phyloP scores from a whole-genome alignment of 2,113 vertebrate species.

The Eulemur rufifrons region DNA sequence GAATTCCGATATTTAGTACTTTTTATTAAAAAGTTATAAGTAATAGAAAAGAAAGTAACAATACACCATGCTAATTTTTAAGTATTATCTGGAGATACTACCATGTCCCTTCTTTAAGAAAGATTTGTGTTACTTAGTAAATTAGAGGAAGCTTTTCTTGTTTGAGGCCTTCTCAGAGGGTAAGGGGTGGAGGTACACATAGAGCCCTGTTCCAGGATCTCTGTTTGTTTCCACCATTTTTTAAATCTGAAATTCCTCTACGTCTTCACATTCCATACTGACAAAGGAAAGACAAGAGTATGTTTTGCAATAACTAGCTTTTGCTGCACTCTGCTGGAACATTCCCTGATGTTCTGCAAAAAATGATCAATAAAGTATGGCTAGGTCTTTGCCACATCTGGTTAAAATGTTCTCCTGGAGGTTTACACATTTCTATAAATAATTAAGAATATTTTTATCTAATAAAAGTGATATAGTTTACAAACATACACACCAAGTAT shows the following conservation, averaged over 20 bases:
- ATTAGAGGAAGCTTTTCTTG: background rate
- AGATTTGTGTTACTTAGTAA: background rate
- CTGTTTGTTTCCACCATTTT: conserved; percentile 15
- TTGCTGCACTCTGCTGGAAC: conserved; percentile 87
- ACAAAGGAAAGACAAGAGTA: conserved; percentile 40
- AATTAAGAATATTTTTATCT: conserved; percentile 8
- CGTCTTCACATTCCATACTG: background rate
- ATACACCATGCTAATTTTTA: background rate
- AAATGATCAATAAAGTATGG: background rate
- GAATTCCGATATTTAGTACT: background rate
- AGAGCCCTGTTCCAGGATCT: background rate
- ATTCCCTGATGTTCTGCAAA: conserved; percentile 43
- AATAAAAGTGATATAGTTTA: background rate
- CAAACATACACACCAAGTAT: background rate
- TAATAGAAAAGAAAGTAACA: background rate
- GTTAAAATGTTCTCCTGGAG: background rate
- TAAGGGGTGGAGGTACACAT: background rate
- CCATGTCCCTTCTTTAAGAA: background rate
- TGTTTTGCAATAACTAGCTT: conserved; percentile 80
- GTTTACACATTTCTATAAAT: background rate
- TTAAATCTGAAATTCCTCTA: background rate
- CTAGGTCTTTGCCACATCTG: background rate
- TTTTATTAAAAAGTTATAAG: background rate
- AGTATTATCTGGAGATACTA: background rate
- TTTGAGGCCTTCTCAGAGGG: background rate